Conservation (phyloP, 2,797 vertebrate genomes). For the Urophycis tenuis region DNA sequence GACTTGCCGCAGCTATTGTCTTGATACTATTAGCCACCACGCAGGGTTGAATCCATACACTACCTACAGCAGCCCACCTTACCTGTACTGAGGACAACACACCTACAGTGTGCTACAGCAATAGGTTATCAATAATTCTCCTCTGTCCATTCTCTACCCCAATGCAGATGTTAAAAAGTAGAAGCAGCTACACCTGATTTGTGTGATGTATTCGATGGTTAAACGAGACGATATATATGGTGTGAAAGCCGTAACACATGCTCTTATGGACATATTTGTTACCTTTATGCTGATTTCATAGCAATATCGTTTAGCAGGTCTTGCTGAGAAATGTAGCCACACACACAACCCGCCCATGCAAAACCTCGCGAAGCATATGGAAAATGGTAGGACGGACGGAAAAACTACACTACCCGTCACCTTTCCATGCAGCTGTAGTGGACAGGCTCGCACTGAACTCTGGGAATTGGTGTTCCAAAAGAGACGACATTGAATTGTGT, state of each 20-base stretch:
- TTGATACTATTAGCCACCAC: not conserved
- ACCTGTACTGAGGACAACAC: conserved; percentile 16
- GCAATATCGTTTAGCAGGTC: conserved; percentile 51
- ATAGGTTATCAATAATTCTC: conserved; percentile 31
- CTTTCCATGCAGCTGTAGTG: not conserved
- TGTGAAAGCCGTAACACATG: not conserved
- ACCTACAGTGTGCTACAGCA: conserved; percentile 27
- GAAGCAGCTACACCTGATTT: conserved; percentile 43
- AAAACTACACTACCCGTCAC: conserved; percentile 48
- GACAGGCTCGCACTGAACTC: not conserved
- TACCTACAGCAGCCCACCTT: conserved; percentile 12
- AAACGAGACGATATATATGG: not conserved
- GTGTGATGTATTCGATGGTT: conserved; percentile 12
- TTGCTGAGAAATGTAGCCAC: conserved; percentile 59
- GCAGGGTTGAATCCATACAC: not conserved
- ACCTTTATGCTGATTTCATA: conserved; percentile 75
- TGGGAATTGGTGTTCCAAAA: not conserved
- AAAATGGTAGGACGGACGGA: conserved; percentile 31
- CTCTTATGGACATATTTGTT: conserved; percentile 22
- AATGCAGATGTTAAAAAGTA: conserved; percentile 61
- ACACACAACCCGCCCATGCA: conserved; percentile 41
- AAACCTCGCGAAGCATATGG: conserved; percentile 65
- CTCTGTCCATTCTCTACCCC: conserved; percentile 43
- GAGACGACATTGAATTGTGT: not conserved
- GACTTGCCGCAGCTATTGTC: not conserved